Evolutionary conservation across 2,888 invertebrate species (phyloP), one percentile per base, ranked within the genome.

Genomic region (Amblyteles armatorius): DNA sequence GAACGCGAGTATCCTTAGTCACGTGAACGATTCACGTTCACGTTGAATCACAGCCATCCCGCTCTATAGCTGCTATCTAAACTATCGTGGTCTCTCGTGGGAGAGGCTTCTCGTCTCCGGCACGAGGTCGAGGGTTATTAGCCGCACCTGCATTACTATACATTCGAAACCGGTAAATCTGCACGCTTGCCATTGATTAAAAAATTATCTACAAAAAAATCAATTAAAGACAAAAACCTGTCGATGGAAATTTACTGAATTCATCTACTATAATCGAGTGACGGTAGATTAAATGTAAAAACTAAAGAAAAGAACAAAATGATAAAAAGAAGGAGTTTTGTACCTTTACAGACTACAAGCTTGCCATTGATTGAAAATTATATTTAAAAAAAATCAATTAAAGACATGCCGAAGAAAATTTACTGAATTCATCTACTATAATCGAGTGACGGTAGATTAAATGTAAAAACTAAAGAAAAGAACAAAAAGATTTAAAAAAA

Each of bases 21-120:
- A 85, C 86, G 86, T 83, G 86, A 85, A 76, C 77, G 78, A 82
- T 84, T 65, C 82, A 74, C 85, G 78, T 78, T 81, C 78, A 16
- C 55, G 77, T 69, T 79, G 52, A 29, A 69, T 78, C 67, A 13
- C 67, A 40, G 72, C 65, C 67, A 67, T 68, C 13, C 22, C 65
- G 67, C 44, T 26, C n/a, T 40, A 71, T 71, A 13, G 26, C 68
- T 29, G 50, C 36, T 52, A 22, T 33, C 13, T 60, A 67, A 26
- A 57, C 29, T 72, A 76, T 82, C 67, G 48, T 60, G 33, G 29
- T 13, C 44, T 57, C 5, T 76, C 82, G 77, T 79, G 79, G 82
- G 82, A 85, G 76, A 79, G 76, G 22, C 79, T 67, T 73, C 82
- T 67, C 78, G 69, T 79, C 79, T 76, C 60, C 79, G 50, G 29